Percentiles rank a stretch among this genome's conserved stretches.
phyloP scores from a whole-genome alignment of 2,113 vertebrate genomes.

The Tor tambroides region DNA sequence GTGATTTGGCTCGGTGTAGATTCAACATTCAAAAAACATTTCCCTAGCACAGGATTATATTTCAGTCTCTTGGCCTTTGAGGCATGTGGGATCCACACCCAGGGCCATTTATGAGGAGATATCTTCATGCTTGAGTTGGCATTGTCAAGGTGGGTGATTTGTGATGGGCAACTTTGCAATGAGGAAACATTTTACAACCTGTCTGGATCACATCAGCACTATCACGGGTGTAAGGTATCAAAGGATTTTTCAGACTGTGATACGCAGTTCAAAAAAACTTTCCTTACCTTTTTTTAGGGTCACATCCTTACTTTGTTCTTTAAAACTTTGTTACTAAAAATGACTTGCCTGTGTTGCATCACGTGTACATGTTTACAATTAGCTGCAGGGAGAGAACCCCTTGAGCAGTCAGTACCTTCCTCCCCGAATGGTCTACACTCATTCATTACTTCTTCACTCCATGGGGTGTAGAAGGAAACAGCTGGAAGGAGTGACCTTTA shows the following conservation, averaged over 20 bases:
- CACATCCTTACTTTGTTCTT: neutral
- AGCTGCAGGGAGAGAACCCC: neutral
- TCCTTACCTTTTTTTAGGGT: neutral
- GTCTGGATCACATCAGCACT: neutral
- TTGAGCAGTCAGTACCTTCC: neutral
- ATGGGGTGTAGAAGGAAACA: conserved; percentile 30
- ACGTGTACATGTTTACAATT: neutral
- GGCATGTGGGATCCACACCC: conserved; percentile 23
- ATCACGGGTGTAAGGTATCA: neutral
- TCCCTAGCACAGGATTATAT: conserved; percentile 8
- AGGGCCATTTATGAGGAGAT: conserved; percentile 7
- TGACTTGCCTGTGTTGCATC: neutral
- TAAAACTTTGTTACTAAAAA: neutral
- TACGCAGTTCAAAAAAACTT: neutral
- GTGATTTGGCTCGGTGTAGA: neutral
- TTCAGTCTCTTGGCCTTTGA: neutral
- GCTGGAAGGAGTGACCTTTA: conserved; percentile 28
- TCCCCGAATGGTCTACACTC: conserved; percentile 3
- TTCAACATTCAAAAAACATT: neutral
- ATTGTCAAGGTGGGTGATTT: conserved; percentile 1
- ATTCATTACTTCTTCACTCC: conserved; percentile 7
- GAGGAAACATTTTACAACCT: neutral
- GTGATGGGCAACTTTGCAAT: neutral
- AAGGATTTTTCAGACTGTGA: neutral
- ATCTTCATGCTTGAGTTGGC: conserved; percentile 14